Evolutionary conservation across 1,140 invertebrate genomes (phyloP).

Genomic region (Heliconius eleuchia): DNA sequence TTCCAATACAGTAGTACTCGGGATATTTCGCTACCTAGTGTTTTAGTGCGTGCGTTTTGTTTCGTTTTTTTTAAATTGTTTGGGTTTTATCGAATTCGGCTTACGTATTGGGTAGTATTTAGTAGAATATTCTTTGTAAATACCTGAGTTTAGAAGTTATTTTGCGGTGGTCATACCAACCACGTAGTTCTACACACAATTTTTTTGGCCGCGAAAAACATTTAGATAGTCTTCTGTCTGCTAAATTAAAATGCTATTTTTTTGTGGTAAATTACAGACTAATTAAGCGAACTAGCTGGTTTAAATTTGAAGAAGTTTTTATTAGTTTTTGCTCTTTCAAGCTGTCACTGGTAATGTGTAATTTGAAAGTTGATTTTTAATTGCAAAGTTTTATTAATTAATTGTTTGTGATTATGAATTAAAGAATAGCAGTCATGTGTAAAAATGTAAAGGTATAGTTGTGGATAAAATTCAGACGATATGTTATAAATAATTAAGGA

Average conservation of each 20-base stretch:
- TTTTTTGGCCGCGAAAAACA: conserved; percentile 13
- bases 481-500: too few relatives aligned
- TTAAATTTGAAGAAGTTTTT: neutral
- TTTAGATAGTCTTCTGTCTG: neutral
- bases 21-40: conserved; percentile 1
- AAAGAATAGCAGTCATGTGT: neutral
- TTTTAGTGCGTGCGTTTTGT: neutral
- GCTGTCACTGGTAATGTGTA: neutral
- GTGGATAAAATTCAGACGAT: too few relatives aligned
- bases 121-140: neutral
- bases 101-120: neutral
- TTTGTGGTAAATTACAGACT: neutral
- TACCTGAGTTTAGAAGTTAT: too few relatives aligned
- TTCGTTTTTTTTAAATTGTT: neutral
- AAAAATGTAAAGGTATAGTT: too few relatives aligned
- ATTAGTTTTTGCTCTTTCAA: neutral
- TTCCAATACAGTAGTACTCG: neutral
- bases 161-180: conserved; percentile 13
- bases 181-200: conserved; percentile 17
- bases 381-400: neutral
- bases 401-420: neutral
- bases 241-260: neutral
- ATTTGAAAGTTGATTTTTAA: neutral
- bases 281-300: neutral
- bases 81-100: neutral